phyloP scores from a whole-genome alignment of 2,797 vertebrate species.

The Sorex maritimensis region DNA sequence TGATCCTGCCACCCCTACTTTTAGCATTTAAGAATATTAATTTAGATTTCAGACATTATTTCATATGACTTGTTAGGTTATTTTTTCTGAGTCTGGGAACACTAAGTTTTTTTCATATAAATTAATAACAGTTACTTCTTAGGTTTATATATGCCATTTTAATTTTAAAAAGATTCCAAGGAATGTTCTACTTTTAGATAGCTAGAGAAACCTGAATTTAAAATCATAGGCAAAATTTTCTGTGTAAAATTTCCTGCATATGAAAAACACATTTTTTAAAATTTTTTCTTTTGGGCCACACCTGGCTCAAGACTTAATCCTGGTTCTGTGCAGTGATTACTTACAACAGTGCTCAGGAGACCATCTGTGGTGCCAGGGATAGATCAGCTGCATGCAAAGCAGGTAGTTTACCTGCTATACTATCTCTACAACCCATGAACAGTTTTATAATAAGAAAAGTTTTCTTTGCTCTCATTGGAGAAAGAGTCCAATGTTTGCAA shows the following conservation, averaged over 20 bases:
- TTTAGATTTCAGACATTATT: not conserved
- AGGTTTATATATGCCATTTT: not conserved
- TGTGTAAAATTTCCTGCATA: not conserved
- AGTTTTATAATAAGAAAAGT: not conserved
- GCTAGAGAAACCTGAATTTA: not conserved
- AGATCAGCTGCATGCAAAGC: too few relatives aligned
- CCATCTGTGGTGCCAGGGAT: too few relatives aligned
- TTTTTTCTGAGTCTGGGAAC: not conserved
- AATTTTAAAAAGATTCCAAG: not conserved
- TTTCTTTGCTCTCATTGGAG: not conserved
- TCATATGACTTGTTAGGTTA: not conserved
- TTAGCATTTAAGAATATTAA: not conserved
- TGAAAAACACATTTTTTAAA: too few relatives aligned
- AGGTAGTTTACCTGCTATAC: too few relatives aligned
- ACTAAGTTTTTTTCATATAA: not conserved
- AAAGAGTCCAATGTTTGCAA: not conserved
- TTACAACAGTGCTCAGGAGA: too few relatives aligned
- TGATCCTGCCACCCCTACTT: not conserved
- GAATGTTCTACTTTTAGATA: not conserved
- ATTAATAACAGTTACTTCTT: not conserved
- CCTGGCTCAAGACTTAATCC: too few relatives aligned
- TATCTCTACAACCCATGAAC: too few relatives aligned
- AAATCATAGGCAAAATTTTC: not conserved
- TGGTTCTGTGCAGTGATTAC: too few relatives aligned
- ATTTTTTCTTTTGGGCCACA: too few relatives aligned